Percentiles rank a stretch among this genome's conserved stretches.
Conservation (phyloP, 2,797 vertebrate genomes). For the Oreonectes daqikongensis region DNA sequence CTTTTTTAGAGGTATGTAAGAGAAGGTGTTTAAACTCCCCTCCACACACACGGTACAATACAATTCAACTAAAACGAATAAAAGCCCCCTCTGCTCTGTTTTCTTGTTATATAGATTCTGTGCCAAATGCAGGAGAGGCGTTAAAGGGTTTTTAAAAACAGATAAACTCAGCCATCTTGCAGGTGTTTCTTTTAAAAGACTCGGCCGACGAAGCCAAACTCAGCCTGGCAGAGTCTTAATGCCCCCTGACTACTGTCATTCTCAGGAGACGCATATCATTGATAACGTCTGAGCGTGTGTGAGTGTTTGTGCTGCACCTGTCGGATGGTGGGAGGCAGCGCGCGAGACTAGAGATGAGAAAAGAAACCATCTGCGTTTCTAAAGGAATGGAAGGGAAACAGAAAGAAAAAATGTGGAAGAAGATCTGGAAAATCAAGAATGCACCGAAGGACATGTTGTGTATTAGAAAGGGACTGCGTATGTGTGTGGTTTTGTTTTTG, state of each 20-base stretch:
- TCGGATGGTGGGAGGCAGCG: constrained; percentile 33
- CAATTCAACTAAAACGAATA: constrained; percentile 25
- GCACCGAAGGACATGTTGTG: neutral
- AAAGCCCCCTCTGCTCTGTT: constrained; percentile 24
- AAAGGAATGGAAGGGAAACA: neutral
- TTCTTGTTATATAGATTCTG: constrained; percentile 20
- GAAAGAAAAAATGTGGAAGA: neutral
- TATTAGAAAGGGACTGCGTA: neutral
- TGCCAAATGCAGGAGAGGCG: constrained; percentile 44
- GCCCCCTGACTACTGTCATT: constrained; percentile 35
- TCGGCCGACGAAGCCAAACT: constrained; percentile 30
- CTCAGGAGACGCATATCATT: constrained; percentile 32
- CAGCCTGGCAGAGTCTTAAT: constrained; percentile 49
- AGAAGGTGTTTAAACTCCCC: neutral
- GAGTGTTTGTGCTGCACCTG: constrained; percentile 28
- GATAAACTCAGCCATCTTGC: constrained; percentile 45
- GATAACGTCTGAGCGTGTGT: constrained; percentile 23
- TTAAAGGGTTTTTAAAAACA: constrained; percentile 41
- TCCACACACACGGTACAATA: neutral
- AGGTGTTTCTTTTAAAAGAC: constrained; percentile 53
- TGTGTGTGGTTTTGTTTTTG: neutral
- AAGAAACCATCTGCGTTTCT: constrained; percentile 40
- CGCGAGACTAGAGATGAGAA: constrained; percentile 19
- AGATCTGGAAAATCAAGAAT: neutral
- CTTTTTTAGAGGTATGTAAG: constrained; percentile 44